Evolutionary conservation across 2,797 vertebrate species (phyloP), one percentile per base, ranked within the genome.

Genomic region (Kryptolebias ocellatus): DNA sequence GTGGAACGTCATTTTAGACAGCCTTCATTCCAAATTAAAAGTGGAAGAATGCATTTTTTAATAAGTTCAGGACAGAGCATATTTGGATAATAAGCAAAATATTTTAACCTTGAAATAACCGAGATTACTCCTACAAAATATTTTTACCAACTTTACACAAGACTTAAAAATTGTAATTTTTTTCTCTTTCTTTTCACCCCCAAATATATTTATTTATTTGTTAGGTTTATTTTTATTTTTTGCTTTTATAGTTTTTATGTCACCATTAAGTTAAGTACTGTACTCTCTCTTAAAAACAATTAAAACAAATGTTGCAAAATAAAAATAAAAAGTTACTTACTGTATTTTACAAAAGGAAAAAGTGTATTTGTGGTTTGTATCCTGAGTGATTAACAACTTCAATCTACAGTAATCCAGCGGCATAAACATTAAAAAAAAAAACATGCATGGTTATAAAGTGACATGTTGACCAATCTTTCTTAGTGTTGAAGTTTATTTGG

Each of bases 41-140:
- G 34, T 31, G 42, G 68, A 11, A 11, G 55, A 62, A 73, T 78
- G 61, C 42, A 58, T 24, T 81, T 85, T 85, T 83, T 80, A 75
- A 75, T 70, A 77, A 80, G 61, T 75, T 74, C 74, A 65, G 53
- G 20, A 24, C 20, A 24, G 20, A 24, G 20, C 20, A 24, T 24
- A 24, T 24, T 24, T 24, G 20, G 20, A 1, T 24, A 24, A 24
- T 24, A 24, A 24, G 20, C 20, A 24, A 24, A 24, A 24, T 24
- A 24, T 24, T 24, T 24, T 24, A 24, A 24, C 20, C 20, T 24
- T 24, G 20, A 24, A 24, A 24, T 24, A 24, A 24, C 1, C 20
- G 20, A 24, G 20, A 24, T 24, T 24, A 24, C 20, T 24, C 20
- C 20, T 24, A 24, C 20, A 24, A 24, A 24, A 24, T 24, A 24